These are phyloP conservation scores for Typhlomys cinereus DNA, from an alignment of 2,113 vertebrate genomes.

Conservation along the genomic window DNA sequence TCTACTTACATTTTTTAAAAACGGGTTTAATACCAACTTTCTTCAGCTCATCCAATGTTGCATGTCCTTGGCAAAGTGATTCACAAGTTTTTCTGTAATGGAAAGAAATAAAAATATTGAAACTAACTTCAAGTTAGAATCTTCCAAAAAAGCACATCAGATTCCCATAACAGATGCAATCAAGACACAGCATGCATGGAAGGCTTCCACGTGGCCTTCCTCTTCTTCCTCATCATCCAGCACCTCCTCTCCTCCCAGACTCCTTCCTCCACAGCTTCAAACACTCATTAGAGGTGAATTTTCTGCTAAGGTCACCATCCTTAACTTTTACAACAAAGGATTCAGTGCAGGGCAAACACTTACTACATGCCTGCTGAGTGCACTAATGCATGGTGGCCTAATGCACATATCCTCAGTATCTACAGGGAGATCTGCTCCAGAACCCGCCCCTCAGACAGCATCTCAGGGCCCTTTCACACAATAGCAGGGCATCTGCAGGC, in stretches of 20 bases:
- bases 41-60: constrained; percentile 56
- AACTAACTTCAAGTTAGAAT: constrained; percentile 9
- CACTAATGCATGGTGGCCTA: not conserved
- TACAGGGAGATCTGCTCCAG: not conserved
- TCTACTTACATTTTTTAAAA: constrained; percentile 74
- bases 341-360: not conserved
- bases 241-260: no score
- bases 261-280: not conserved
- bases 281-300: not conserved
- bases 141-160: not conserved
- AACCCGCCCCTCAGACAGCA: no score
- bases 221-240: not conserved
- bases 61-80: constrained; percentile 46
- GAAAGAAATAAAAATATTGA: constrained; percentile 63
- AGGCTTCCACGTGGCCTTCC: not conserved
- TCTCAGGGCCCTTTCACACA: not conserved
- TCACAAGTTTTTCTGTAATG: constrained; percentile 69
- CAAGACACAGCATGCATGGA: not conserved
- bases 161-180: not conserved
- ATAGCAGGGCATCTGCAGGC: no score
- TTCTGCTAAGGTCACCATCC: not conserved
- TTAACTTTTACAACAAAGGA: not conserved
- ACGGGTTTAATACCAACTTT: constrained; percentile 44
- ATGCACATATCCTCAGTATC: not conserved
- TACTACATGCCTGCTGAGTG: not conserved